Evolutionary conservation across 2,113 vertebrate species (phyloP), one percentile per base, ranked within the genome.

Genomic region (Notarius quadriscutis): DNA sequence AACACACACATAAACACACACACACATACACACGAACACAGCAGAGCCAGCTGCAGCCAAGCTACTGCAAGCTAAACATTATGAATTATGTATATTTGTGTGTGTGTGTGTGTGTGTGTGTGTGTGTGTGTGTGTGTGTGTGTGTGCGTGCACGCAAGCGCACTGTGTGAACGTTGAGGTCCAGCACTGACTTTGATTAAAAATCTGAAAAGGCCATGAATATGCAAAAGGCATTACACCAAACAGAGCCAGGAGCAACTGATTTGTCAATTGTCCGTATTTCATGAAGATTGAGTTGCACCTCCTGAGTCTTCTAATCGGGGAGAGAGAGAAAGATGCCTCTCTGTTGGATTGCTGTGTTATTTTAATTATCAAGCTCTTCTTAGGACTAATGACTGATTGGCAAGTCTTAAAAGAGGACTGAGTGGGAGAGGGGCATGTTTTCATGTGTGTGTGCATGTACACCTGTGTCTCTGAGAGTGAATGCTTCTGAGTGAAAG

Each of bases 241-340:
- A 22, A 90, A 93, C 92, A 91, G 91, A 27, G 91, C 93, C 92
- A 91, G 91, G 58, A 95, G 96, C 94, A 93, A 91, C 94, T 95
- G 95, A 96, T 96, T 96, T 96, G 96, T 97, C 96, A 96, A 95
- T 95, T 94, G 95, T 95, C 96, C 95, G 60, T 93, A 95, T 96
- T 96, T 96, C 95, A 95, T 94, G 88, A 94, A 94, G 93, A 95
- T 94, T 90, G 95, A 96, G 95, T 89, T 94, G 93, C 94, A 94
- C 90, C 96, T 96, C 95, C 88, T 86, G 95, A 95, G 93, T 94
- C 93, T 94, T 72, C 88, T 95, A 95, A 95, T 90, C 93, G 65
- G 22, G 17, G 58, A 69, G 82, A 55, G 82, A 88, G 92, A 93
- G 55, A 51, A 74, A 53, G 72, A 78, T 25, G 67, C 15, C 41